These are phyloP conservation scores for Spatula versicolor DNA, from an alignment of 2,797 vertebrate genomes.

Conservation along the genomic window DNA sequence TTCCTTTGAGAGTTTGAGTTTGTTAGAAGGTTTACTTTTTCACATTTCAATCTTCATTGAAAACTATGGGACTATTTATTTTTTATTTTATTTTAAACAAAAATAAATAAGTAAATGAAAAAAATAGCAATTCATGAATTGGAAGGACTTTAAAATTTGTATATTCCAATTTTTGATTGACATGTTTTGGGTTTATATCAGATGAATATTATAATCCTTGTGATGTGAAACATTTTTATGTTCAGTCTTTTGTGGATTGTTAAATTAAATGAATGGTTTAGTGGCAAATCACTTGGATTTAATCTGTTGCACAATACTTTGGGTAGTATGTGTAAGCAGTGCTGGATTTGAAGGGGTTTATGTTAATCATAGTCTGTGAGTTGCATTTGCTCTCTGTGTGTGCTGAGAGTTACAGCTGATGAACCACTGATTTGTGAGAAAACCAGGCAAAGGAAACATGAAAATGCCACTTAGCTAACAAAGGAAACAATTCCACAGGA, in stretches of 20 bases:
- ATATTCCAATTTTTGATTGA: conserved; percentile 21
- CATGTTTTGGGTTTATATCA: neutral
- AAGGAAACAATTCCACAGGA: neutral
- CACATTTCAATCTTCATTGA: neutral
- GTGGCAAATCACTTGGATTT: neutral
- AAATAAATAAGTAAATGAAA: neutral
- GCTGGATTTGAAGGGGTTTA: conserved; percentile 5
- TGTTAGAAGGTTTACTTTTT: neutral
- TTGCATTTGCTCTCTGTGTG: neutral
- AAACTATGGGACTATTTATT: too few relatives aligned
- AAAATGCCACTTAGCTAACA: neutral
- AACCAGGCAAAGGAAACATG: neutral
- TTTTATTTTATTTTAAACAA: too few relatives aligned
- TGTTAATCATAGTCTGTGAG: neutral
- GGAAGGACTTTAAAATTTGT: neutral
- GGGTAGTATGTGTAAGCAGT: neutral
- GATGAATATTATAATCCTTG: conserved; percentile 8
- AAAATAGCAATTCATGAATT: neutral
- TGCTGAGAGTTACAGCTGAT: neutral
- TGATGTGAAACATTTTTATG: neutral
- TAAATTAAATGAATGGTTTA: conserved; percentile 8
- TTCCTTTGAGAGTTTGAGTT: neutral
- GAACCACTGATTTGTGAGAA: neutral
- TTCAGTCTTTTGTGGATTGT: neutral
- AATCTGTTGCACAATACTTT: conserved; percentile 35